phyloP scores from a whole-genome alignment of 2,888 invertebrate species.

The Phymatocera aterrima region DNA sequence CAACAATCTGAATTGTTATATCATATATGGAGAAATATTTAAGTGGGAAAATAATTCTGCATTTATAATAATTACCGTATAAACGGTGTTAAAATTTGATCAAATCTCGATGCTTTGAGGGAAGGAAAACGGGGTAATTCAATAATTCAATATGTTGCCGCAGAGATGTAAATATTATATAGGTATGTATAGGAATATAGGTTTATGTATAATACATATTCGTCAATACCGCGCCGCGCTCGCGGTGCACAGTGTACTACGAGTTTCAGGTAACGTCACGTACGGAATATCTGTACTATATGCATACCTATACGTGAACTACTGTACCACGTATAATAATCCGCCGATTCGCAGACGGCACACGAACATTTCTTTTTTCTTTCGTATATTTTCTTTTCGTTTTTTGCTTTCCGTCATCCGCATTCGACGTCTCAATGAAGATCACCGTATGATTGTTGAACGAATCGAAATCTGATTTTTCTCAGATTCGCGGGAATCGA shows the following conservation, averaged over 20 bases:
- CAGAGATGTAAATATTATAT: not conserved
- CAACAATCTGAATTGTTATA: too few species aligned
- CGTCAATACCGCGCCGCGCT: too few species aligned
- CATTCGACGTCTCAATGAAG: too few species aligned
- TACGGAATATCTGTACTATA: not conserved
- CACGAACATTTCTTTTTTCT: not conserved
- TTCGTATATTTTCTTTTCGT: too few species aligned
- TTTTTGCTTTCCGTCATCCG: not conserved
- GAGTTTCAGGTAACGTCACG: constrained; percentile 8
- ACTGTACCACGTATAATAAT: not conserved
- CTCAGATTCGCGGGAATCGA: too few species aligned
- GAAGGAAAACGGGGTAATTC: not conserved
- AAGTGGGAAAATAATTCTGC: too few species aligned
- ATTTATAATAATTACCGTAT: too few species aligned
- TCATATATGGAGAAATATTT: too few species aligned
- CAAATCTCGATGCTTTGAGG: constrained; percentile 5
- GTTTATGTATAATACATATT: not conserved
- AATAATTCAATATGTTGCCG: not conserved
- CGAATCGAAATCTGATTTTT: too few species aligned
- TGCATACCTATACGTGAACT: not conserved
- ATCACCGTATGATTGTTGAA: too few species aligned
- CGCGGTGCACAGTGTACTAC: constrained; percentile 4
- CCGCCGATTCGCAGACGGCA: not conserved
- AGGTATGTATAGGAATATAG: not conserved
- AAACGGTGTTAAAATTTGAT: not conserved